These are phyloP conservation scores for Tholera decimalis DNA, from an alignment of 2,888 invertebrate species.

Conservation along the genomic window DNA sequence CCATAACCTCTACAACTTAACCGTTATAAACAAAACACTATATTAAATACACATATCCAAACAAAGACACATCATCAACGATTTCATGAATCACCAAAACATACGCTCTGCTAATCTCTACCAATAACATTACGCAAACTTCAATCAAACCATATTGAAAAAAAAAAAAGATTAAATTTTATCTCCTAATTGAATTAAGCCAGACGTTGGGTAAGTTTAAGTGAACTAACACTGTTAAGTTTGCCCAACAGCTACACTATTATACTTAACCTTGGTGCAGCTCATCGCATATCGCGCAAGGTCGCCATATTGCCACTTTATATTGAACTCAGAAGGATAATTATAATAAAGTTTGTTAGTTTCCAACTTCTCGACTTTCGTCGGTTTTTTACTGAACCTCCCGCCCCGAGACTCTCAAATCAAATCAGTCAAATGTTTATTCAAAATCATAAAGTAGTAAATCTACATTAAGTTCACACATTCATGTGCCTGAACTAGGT, in stretches of 20 bases:
- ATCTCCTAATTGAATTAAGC: conserved; percentile 49
- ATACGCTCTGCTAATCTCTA: conserved; percentile 4
- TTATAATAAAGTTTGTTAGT: no score
- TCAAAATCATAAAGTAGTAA: no score
- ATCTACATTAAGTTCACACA: no score
- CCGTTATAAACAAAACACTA: not conserved
- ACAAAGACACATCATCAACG: not conserved
- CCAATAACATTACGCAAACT: conserved; percentile 14
- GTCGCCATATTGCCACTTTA: conserved; percentile 1
- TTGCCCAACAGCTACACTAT: conserved; percentile 33
- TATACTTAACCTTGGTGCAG: conserved; percentile 35
- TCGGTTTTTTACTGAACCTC: no score
- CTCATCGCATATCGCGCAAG: conserved; percentile 56
- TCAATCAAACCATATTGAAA: conserved; percentile 17
- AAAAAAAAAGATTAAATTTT: conserved; percentile 3
- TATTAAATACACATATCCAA: not conserved
- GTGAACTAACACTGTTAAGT: conserved; percentile 38
- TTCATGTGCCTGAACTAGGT: no score
- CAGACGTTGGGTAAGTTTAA: conserved; percentile 46
- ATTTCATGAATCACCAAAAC: not conserved
- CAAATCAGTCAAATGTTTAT: no score
- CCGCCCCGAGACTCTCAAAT: no score
- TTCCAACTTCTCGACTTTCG: no score
- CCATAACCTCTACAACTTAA: not conserved
- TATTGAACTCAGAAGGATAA: conserved; percentile 30